Percentiles rank a stretch among this genome's conserved stretches.
phyloP scores from a whole-genome alignment of 2,113 vertebrate genomes.

The Amblyornis subalaris region DNA sequence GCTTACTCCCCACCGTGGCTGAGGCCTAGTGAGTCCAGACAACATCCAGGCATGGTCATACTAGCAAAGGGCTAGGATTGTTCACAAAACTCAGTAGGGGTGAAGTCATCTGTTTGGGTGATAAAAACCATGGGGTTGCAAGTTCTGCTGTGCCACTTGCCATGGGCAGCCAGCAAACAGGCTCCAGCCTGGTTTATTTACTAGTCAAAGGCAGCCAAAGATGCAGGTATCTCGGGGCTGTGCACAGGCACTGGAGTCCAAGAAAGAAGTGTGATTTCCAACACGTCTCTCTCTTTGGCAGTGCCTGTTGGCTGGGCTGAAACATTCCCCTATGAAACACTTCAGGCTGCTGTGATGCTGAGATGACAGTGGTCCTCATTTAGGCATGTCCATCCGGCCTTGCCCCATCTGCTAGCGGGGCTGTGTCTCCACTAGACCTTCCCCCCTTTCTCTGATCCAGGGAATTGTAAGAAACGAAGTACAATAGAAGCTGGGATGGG shows the following conservation, averaged over 20 bases:
- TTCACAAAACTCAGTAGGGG: background rate
- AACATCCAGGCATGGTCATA: background rate
- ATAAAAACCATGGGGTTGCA: background rate
- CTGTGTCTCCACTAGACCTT: background rate
- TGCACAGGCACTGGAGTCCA: background rate
- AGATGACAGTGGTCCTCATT: background rate
- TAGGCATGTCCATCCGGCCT: background rate
- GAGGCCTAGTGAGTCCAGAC: background rate
- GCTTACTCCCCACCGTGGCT: fast-evolving
- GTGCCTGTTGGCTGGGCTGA: background rate
- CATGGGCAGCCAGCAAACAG: background rate
- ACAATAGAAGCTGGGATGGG: background rate
- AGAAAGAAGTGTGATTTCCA: slow-evolving; percentile 34
- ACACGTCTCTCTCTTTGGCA: background rate
- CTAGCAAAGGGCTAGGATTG: background rate
- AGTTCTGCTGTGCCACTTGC: background rate
- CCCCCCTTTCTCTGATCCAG: background rate
- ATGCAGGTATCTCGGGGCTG: background rate
- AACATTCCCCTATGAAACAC: background rate
- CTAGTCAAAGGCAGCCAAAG: background rate
- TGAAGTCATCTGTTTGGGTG: background rate
- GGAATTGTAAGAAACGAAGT: background rate
- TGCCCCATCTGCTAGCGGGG: background rate
- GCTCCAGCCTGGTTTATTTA: background rate
- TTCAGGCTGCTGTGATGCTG: background rate